Evolutionary conservation across 2,888 invertebrate species (phyloP), one percentile per base, ranked within the genome.

Genomic region (Bhutanitis thaidina): DNA sequence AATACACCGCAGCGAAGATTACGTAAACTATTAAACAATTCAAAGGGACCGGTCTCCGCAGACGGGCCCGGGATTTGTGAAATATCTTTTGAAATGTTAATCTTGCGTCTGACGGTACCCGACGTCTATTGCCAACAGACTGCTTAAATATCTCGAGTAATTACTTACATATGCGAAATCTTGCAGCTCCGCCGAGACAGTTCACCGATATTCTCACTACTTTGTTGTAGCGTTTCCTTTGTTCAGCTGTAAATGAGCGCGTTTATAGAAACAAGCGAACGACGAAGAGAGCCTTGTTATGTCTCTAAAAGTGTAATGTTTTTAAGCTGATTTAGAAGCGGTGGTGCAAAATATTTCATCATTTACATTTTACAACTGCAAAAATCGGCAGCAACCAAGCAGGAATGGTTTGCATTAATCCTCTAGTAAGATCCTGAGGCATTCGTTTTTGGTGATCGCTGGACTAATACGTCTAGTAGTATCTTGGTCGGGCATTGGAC

Each of bases 1-100:
- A 34, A 34, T 12, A 34, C 35, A 34, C 30, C 27, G 13, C 46
- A 32, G 32, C 40, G 16, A 34, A 43, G 53, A 56, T 56, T 56
- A 56, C 36, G 56, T 49, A 49, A 56, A 49, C 53, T 56, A 53
- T 56, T 56, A 49, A 56, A 56, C 56, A 56, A 56, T 56, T 56
- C 56, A 53, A 43, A 43, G 53, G 46, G 41, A 25, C 36, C 13
- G 35, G 16, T 14, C 36, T 36, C 25, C 35, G 48, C 39, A 43
- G 48, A 48, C 36, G 32, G 48, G 12, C 20, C 5, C 49, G 44
- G 36, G 7, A 34, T 34, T 43, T 20, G 48, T 27, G 43, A 44
- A 40, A 53, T 48, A 53, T 53, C 48, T 43, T 44, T 36, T 53
- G 52, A 48, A 53, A 53, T 53, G 52, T 53, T 53, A 53, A 53